Evolutionary conservation across 2,113 vertebrate genomes (phyloP), one percentile per base, ranked within the genome.

Genomic region (Talpa occidentalis): DNA sequence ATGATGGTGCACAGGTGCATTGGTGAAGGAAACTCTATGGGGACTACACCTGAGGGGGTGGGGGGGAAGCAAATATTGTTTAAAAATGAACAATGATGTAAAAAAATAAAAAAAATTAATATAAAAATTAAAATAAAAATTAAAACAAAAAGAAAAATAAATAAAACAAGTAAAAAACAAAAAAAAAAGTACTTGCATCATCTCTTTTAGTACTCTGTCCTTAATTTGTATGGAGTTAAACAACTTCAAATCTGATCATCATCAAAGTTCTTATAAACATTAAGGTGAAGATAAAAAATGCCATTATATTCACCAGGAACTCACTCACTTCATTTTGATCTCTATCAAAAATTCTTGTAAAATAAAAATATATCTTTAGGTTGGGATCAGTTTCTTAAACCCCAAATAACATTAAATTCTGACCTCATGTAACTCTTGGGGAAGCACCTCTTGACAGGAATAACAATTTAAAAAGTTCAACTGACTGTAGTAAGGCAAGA

Each of bases 201-300:
- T 92, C 15, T 54, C 30, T 85, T 93, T 85, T 78, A 92, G 93
- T 81, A 85, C 4, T 69, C 7, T 49, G 40, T 92, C 30, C 72
- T 91, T 77, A 83, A 85, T 95, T 96, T 85, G 8, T 19, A 82
- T 26, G 17, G 47, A 78, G 14, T 89, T 62, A 47, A 73, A 47
- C 62, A 83, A 67, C 30, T 90, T 76, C 49, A 85, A 91, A 89
- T 73, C 67, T 94, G 78, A 62, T 42, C 92, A 42, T 89, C 84
- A 69, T 93, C 74, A 94, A 81, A 28, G 14, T 52, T 86, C 74
- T 86, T 12, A 72, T 74, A 93, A 72, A 93, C 78, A 95, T 73
- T 78, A 88, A 95, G 56, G 49, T 92, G 78, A 95, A 82, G 88
- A 88, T 77, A 82, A 93, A 92, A 93, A 92, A 95, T 94, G 88